Evolutionary conservation across 2,888 invertebrate species (phyloP), one percentile per base, ranked within the genome.

Genomic region (Lochmaea crataegi): DNA sequence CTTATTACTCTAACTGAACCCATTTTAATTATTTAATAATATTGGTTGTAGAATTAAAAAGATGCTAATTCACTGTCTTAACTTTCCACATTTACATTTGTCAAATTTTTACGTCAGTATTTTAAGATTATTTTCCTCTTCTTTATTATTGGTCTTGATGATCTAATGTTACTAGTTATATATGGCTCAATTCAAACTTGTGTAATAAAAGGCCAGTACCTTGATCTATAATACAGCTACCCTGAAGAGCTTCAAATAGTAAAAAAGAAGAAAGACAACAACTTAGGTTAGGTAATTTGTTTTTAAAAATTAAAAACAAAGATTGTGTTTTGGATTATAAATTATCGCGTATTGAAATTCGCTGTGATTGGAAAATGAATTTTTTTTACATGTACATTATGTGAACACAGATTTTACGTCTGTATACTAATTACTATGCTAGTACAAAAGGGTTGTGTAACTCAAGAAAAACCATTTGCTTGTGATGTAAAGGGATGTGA

Each of bases 401-500:
- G 45, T 45, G 11, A 45, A 45, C 45, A 45, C 14, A 12, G 45
- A 4, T 45, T 45, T 45, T 5, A 14, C 45, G 45, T 11, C 3
- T 45, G 14, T 5, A 45, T 45, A 45, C 14, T 14, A 45, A 45
- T 56, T 63, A 63, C 41, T 42, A 70, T 70, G 70, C 16, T 64
- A 14, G 57, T 57, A 10, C 42, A 57, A 26, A 70, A 70, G 57
- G 11, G 32, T 16, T 53, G 61, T 41, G 58, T 45, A 14, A 32
- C 18, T 61, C 60, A 75, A 60, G 63, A 89, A 73, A 93, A 92
- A 84, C 94, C 94, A 0, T 94, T 94, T 83, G 91, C 90, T 0
- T 94, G 94, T 83, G 87, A 89, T 10, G 88, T 90, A 53, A 88
- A 89, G 3, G 93, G 91, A 60, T 95, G 94, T 84, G 91, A 91